A percentile compares a stretch with the other conserved stretches of the same genome.
phyloP scores from a whole-genome alignment of 1,140 invertebrate species.

The Apis florea region DNA sequence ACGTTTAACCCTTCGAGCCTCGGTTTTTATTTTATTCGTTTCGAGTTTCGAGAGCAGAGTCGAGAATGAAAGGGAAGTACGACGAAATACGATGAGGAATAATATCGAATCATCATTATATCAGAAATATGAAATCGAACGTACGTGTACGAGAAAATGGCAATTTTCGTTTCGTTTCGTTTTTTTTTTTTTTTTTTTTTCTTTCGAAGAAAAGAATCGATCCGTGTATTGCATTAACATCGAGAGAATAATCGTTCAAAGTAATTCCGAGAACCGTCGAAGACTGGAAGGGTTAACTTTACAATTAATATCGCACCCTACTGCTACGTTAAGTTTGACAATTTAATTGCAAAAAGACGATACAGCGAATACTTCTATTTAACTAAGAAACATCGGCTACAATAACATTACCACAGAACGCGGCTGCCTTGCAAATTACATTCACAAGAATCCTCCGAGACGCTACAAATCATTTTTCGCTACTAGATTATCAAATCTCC shows the following conservation, averaged over 20 bases:
- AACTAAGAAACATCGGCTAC: conserved; percentile 51
- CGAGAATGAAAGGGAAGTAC: not conserved
- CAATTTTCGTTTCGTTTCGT: not conserved
- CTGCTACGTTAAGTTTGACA: conserved; percentile 46
- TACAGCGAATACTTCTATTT: conserved; percentile 50
- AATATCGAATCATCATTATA: not conserved
- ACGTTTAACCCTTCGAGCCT: conserved; percentile 38
- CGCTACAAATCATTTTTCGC: conserved; percentile 39
- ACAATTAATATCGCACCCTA: conserved; percentile 50
- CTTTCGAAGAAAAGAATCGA: not conserved
- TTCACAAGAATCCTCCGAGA: conserved; percentile 32
- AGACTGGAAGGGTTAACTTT: conserved; percentile 37
- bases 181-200: too few relatives aligned
- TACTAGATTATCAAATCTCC: conserved; percentile 25
- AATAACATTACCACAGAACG: conserved; percentile 42
- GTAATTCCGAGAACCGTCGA: not conserved
- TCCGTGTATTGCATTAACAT: not conserved
- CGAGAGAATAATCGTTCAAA: not conserved
- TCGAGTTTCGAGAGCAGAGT: not conserved
- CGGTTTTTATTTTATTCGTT: not conserved
- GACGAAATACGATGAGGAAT: not conserved
- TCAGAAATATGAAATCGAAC: conserved; percentile 14
- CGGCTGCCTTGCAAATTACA: conserved; percentile 48
- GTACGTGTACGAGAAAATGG: not conserved
- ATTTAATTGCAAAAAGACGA: conserved; percentile 53